Evolutionary conservation across 2,888 invertebrate genomes (phyloP).

Genomic region (Laspeyria flexula): DNA sequence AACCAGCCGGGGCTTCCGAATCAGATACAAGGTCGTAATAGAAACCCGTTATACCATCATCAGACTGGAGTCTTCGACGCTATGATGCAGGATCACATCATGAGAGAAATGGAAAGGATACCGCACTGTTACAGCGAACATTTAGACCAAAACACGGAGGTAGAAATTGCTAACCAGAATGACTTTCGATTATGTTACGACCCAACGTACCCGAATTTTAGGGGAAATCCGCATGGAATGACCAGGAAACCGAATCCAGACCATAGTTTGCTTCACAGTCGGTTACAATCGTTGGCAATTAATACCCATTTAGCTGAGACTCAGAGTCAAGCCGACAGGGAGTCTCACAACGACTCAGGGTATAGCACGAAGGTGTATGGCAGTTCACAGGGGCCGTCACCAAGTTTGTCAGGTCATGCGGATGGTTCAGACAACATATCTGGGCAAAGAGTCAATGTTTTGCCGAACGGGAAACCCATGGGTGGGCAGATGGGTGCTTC

Average conservation of each 20-base stretch:
- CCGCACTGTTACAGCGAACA: constrained; percentile 82
- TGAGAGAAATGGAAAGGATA: constrained; percentile 81
- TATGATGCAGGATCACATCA: constrained; percentile 84
- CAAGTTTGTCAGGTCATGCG: constrained; percentile 88
- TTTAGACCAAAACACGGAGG: constrained; percentile 77
- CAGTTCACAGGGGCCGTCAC: constrained; percentile 92
- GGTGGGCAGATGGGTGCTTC: constrained; percentile 86
- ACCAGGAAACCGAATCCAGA: constrained; percentile 71
- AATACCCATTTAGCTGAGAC: constrained; percentile 80
- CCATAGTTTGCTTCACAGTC: constrained; percentile 75
- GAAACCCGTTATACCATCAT: constrained; percentile 76
- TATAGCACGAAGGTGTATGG: constrained; percentile 94
- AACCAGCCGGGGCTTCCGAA: constrained; percentile 68
- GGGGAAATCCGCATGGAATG: constrained; percentile 61
- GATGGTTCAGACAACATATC: constrained; percentile 75
- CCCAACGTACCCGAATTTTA: constrained; percentile 58
- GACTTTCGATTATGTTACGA: constrained; percentile 78
- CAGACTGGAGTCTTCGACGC: constrained; percentile 80
- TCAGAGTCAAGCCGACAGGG: constrained; percentile 85
- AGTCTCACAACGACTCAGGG: constrained; percentile 93
- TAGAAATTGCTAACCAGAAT: constrained; percentile 79
- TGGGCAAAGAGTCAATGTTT: constrained; percentile 67
- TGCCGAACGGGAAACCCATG: constrained; percentile 65
- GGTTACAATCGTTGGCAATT: constrained; percentile 79
- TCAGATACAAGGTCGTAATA: constrained; percentile 68